Base-by-base conservation (phyloP, 2,113 vertebrate species). In the Microcebus griseorufus region DNA sequence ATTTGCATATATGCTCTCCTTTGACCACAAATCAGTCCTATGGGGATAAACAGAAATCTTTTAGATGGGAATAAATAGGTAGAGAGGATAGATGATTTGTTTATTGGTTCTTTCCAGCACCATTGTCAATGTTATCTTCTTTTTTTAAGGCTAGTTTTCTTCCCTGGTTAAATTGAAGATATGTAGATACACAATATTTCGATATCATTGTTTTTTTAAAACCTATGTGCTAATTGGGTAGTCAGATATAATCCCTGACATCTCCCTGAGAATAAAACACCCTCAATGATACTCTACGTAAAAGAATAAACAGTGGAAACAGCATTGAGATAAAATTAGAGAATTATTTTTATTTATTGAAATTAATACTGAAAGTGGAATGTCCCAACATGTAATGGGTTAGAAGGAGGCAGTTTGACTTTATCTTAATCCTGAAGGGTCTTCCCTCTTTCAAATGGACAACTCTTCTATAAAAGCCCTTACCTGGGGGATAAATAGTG, bases 281-380 rank as follows among this genome's bases (percentile, higher is more conserved):
- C n/a, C 69, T 27, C 45, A 29, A 34, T 93, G 58, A 48, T 82
- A 48, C 8, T 20, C n/a, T 60, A 20, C 27, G 17, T 84, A 62
- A 91, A 92, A 79, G 58, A 92, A 86, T n/a, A 70, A 93, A 48
- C 6, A 90, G 45, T 64, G 32, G 34, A 91, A 93, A 93, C 13
- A 73, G 42, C 5, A 70, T 10, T 53, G 48, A 95, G 89, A 94
- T 93, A 90, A 39, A 93, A 27, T 90, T 84, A 75, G 65, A 55
- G 70, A 87, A 60, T 86, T 89, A 60, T 78, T 90, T 96, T 76
- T 90, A 78, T 84, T 67, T 86, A 64, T 73, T 94, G 42, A 92
- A 93, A 85, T 81, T 79, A 58, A 73, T 73, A 45, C 18, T 27
- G 42, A 79, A 70, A 93, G 22, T 93, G 32, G 67, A 86, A 62